Percentiles rank a stretch among this genome's conserved stretches.
Evolutionary conservation across 2,113 vertebrate species (phyloP).

Genomic region (Rhinopithecus roxellana): DNA sequence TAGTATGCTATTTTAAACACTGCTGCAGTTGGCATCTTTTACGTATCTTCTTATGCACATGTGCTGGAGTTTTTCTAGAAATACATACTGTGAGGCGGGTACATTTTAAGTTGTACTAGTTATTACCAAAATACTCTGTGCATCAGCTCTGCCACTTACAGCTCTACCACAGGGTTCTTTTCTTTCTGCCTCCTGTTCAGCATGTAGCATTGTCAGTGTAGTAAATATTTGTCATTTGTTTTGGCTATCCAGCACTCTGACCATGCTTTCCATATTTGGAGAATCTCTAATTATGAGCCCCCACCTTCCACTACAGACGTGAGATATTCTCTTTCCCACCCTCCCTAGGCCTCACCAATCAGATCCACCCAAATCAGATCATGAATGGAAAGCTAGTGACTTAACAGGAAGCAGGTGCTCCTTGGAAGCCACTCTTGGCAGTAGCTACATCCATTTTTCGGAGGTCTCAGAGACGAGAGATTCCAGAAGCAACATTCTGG

Average conservation of each 20-base stretch:
- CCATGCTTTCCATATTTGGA: neutral
- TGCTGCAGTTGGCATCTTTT: neutral
- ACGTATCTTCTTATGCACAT: neutral
- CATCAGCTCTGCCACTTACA: neutral
- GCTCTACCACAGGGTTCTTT: neutral
- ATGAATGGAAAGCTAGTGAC: neutral
- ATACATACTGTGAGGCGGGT: neutral
- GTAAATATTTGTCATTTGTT: neutral
- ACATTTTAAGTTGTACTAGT: neutral
- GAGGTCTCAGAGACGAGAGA: neutral
- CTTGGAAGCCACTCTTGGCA: neutral
- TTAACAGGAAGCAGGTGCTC: neutral
- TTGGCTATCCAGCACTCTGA: neutral
- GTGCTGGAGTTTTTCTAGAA: constrained; percentile 12
- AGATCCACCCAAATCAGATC: neutral
- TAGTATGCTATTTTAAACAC: neutral
- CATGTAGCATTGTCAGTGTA: neutral
- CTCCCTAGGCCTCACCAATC: neutral
- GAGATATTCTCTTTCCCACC: neutral
- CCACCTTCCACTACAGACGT: neutral
- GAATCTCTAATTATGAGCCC: neutral
- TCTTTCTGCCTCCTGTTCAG: neutral
- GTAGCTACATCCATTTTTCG: neutral
- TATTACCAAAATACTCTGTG: neutral
- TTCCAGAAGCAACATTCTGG: neutral